These are phyloP conservation scores for Rhinoptilus africanus DNA, from an alignment of 2,113 vertebrate species.

Conservation along the genomic window DNA sequence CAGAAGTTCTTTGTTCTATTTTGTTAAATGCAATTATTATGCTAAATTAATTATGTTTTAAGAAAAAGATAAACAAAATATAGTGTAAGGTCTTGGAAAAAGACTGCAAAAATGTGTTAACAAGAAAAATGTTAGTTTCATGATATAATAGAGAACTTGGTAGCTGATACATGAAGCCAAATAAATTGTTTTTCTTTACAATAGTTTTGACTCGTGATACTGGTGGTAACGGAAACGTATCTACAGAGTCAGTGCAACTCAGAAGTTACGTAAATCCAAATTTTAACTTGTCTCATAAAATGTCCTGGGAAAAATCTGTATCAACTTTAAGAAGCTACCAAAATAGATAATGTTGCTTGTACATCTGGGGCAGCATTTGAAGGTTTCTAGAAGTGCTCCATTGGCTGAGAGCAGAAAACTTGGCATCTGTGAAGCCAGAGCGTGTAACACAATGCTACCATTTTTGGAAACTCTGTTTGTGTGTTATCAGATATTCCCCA, in stretches of 20 bases:
- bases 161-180: background rate
- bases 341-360: background rate
- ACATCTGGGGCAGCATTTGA: background rate
- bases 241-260: background rate
- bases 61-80: background rate
- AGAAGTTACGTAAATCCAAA: background rate
- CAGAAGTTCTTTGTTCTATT: background rate
- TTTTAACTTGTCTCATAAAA: background rate
- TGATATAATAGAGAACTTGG: background rate
- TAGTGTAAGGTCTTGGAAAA: background rate
- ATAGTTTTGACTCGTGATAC: background rate
- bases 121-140: background rate
- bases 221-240: background rate
- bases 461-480: background rate
- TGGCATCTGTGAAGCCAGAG: background rate
- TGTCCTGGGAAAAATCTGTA: background rate
- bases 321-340: background rate
- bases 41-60: background rate
- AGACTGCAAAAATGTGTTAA: background rate
- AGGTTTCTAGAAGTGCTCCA: background rate
- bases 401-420: background rate
- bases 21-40: background rate
- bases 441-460: background rate
- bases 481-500: background rate
- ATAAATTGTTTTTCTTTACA: background rate